A percentile compares a stretch with the other conserved stretches of the same genome.
Evolutionary conservation across 2,113 vertebrate genomes (phyloP).

Genomic region (Piaya cayana): DNA sequence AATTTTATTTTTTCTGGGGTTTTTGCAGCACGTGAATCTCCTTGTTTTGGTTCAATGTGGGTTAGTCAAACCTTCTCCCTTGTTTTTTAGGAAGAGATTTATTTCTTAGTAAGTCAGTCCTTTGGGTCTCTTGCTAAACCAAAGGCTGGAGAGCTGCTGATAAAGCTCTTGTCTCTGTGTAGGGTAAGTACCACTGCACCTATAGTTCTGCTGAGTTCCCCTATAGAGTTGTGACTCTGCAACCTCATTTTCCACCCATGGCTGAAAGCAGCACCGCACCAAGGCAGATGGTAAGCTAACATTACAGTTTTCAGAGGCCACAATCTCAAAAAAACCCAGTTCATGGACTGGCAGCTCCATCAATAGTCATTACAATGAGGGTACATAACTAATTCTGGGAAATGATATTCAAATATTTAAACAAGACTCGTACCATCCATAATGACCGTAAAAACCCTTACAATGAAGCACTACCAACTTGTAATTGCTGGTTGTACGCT

Average conservation of each 20-base stretch:
- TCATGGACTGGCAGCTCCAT: accelerated
- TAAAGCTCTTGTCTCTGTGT: background rate
- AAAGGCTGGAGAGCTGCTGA: background rate
- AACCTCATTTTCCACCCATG: background rate
- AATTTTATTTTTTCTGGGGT: background rate
- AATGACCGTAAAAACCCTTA: constrained; percentile 32
- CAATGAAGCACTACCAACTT: constrained; percentile 21
- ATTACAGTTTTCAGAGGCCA: background rate
- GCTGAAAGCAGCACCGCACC: background rate
- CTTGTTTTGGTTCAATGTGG: background rate
- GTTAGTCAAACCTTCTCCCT: background rate
- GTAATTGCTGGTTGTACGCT: constrained; percentile 30
- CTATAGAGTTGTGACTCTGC: background rate
- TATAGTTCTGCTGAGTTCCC: background rate
- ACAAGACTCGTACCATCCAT: constrained; percentile 36
- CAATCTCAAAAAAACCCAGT: constrained; percentile 1
- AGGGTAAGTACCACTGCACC: background rate
- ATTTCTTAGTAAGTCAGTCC: background rate
- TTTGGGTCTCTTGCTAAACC: background rate
- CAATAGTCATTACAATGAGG: constrained; percentile 5
- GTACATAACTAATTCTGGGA: constrained; percentile 43
- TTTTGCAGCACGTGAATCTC: background rate
- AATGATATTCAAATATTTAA: constrained; percentile 67
- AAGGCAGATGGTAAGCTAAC: background rate
- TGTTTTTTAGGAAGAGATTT: background rate